These are phyloP conservation scores for Condylura cristata DNA, from an alignment of 2,113 vertebrate genomes.

Conservation along the genomic window DNA sequence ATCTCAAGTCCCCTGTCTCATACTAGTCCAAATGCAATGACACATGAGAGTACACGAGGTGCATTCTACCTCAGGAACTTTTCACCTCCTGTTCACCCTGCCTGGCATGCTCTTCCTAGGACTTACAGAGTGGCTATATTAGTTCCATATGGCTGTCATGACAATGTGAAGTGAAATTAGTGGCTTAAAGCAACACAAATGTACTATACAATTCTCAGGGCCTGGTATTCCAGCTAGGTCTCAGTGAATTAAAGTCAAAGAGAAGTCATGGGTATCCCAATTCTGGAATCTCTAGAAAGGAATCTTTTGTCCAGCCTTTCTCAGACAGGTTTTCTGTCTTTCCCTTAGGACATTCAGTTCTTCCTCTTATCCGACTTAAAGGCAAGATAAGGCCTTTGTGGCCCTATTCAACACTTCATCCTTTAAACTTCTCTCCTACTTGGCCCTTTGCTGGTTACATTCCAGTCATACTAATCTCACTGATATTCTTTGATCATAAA, in stretches of 20 bases:
- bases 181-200: neutral
- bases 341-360: neutral
- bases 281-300: neutral
- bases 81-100: no score
- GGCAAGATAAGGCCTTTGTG: neutral
- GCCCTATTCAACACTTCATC: neutral
- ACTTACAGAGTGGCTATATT: neutral
- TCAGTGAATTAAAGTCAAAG: neutral
- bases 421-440: neutral
- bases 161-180: neutral
- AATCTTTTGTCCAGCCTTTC: neutral
- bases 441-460: neutral
- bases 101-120: neutral
- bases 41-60: neutral
- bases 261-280: neutral
- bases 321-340: neutral
- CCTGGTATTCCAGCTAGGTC: neutral
- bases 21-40: no score
- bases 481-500: neutral
- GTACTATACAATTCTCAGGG: neutral
- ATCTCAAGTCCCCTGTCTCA: no score
- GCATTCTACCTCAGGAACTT: neutral
- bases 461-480: neutral
- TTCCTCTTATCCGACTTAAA: neutral
- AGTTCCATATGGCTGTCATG: neutral